Base-by-base conservation (phyloP, 2,113 vertebrate species). In the Pelobates fuscus region DNA sequence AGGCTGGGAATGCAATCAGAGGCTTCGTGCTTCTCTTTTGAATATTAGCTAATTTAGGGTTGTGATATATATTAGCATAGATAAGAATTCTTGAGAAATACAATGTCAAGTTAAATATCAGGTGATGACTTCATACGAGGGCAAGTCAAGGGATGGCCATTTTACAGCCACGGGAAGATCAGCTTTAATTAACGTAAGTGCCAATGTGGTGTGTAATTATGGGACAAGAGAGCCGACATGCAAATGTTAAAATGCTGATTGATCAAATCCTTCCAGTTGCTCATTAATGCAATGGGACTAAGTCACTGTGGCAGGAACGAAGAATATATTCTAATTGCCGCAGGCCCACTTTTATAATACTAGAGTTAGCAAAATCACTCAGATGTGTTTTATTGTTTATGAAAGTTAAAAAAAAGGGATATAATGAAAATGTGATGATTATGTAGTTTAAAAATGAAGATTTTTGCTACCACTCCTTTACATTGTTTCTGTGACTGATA, bases 131-230 rank as follows among this genome's bases (percentile, higher is more conserved):
- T 93, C 90, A 94, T 93, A 91, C 83, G 79, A 90, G 81, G 84
- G 82, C 82, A 84, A 88, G 87, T 80, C 86, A 80, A 83, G 85
- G 83, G 89, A 90, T 84, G 92, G 94, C 92, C 93, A 84, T 86
- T 92, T 88, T 89, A 80, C 84, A 91, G 90, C 89, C 87, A 87
- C 85, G 84, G 84, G 90, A 84, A 89, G 88, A 92, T 90, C 89
- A 87, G 71, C 89, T 91, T 89, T 89, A 92, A 93, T 94, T 95
- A 94, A 94, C 94, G 94, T 93, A 91, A 94, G 92, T 94, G 92
- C 93, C 91, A 93, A 92, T 86, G 86, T 92, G 88, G 88, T 86
- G 84, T 89, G 87, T 94, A 94, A 95, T 94, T 93, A 95, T 89
- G 89, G 90, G 83, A 87, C 89, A 80, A 88, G 89, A 89, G 89